These are phyloP conservation scores for Lophura nycthemera DNA, from an alignment of 2,113 vertebrate species.

Conservation along the genomic window DNA sequence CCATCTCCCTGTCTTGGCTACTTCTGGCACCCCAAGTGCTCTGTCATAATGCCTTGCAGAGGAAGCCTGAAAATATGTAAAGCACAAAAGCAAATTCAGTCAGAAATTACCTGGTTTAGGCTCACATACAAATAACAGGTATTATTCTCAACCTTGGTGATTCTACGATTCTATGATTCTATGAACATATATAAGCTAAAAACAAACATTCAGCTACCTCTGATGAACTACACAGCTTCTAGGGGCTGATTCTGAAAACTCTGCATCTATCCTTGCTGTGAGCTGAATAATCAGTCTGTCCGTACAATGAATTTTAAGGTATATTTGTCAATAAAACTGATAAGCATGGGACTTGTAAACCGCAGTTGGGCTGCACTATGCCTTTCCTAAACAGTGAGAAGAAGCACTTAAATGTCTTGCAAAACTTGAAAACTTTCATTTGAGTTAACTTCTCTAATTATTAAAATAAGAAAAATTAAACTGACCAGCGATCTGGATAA, in stretches of 20 bases:
- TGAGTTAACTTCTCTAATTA: background rate
- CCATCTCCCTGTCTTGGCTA: background rate
- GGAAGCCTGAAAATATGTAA: slow-evolving; percentile 11
- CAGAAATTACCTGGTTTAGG: background rate
- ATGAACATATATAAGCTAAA: background rate
- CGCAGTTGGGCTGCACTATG: background rate
- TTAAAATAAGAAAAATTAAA: slow-evolving; percentile 25
- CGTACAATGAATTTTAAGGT: background rate
- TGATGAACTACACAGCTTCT: background rate
- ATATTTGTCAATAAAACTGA: slow-evolving; percentile 17
- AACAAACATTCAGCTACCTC: background rate
- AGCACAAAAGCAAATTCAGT: slow-evolving; percentile 15
- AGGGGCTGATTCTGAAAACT: background rate
- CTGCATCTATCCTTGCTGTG: background rate
- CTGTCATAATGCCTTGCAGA: background rate
- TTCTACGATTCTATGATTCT: too few species aligned
- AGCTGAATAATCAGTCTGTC: slow-evolving; percentile 14
- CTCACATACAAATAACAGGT: background rate
- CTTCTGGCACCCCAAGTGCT: background rate
- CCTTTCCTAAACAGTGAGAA: background rate
- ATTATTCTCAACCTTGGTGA: too few species aligned
- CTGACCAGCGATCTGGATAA: background rate
- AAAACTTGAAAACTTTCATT: slow-evolving; percentile 1
- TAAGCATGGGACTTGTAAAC: background rate
- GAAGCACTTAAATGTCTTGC: background rate